Evolutionary conservation across 1,140 invertebrate species (phyloP).

Genomic region (Drosophila ogumai): DNA sequence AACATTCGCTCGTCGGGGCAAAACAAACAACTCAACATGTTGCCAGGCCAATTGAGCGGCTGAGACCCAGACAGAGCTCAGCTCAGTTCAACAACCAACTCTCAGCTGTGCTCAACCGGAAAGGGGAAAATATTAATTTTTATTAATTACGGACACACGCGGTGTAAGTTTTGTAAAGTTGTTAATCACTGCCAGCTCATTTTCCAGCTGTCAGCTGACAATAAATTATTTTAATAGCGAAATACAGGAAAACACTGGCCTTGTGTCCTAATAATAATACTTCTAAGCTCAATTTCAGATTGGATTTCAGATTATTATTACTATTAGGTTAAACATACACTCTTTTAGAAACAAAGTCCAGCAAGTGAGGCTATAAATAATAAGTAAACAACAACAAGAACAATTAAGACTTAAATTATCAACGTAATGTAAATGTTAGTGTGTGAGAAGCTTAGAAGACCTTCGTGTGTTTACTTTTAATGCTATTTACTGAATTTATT

Average conservation of each 20-base stretch:
- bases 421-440: background rate
- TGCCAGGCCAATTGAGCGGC: conserved; percentile 66
- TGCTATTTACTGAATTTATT: background rate
- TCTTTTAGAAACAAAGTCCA: conserved; percentile 32
- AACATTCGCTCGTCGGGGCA: conserved; percentile 21
- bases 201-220: background rate
- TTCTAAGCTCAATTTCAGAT: conserved; percentile 1
- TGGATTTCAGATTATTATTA: background rate
- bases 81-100: conserved; percentile 5
- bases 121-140: conserved; percentile 11
- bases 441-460: background rate
- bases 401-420: background rate
- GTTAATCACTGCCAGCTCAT: conserved; percentile 9
- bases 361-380: background rate
- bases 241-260: background rate
- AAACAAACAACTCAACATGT: conserved; percentile 64
- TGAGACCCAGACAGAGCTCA: background rate
- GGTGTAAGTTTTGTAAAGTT: conserved; percentile 1
- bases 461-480: background rate
- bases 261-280: conserved; percentile 6
- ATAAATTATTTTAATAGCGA: background rate
- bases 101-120: conserved; percentile 35
- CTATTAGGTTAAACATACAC: background rate
- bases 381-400: background rate
- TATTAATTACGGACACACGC: conserved; percentile 36